Evolutionary conservation across 1,140 invertebrate genomes (phyloP), one percentile per base, ranked within the genome.

Genomic region (Colletes latitarsis): DNA sequence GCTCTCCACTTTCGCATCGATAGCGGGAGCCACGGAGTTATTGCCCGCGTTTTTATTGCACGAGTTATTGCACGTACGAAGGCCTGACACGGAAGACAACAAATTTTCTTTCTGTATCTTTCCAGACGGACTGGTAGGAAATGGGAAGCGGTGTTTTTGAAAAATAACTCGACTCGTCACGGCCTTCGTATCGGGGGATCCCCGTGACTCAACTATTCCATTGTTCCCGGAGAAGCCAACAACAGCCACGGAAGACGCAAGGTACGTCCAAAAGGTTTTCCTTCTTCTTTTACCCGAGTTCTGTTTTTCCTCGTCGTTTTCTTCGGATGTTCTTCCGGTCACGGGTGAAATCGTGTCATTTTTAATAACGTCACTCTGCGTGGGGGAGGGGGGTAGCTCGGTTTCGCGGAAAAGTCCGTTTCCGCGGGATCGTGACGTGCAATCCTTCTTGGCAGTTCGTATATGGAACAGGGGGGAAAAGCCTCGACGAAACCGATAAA

Each of bases 41-140:
- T 91, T 89, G 88, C 80, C 73, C 76, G 82, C 78, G 85, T 91
- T 92, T 92, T 92, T 91, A 91, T 92, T 91, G 87, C 86, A 46
- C 67, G 80, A 90, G 89, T 91, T 91, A 91, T 91, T 88, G 89
- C 90, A 80, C 87, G 89, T 89, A 89, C 88, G 80, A 86, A 84
- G 75, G 74, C 80, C 77, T 12, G 41, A 30, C 76, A 83, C 67
- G 83, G 84, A 77, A 78, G 85, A 86, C 89, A 90, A 92, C 89
- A 90, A 91, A 91, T 92, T 92, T 82, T 57, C 85, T 66, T 82
- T 82, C 79, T 30, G 68, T 75, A 83, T 87, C 72, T 64, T 63
- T 78, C 17, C 68, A 43, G 49, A 43, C 41, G 64, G 57, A 41
- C 43, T 67, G 19, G 39, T 63, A 68, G 66, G 70, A 60, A 15